Evolutionary conservation across 1,140 invertebrate genomes (phyloP).

Genomic region (Mercenaria mercenaria): DNA sequence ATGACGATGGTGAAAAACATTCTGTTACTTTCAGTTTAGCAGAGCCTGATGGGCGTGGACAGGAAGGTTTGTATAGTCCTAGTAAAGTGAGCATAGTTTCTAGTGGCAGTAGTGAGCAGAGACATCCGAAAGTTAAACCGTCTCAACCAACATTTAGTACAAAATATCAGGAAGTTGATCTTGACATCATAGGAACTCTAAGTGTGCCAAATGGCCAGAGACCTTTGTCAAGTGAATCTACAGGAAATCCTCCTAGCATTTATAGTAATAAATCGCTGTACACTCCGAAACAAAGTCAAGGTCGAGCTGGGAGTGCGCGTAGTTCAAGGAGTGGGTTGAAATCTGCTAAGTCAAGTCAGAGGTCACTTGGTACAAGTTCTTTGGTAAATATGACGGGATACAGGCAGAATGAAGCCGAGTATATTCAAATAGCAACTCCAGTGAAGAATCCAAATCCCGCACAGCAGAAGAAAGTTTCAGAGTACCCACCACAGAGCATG

Average conservation of each 20-base stretch:
- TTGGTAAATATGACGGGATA: conserved; percentile 56
- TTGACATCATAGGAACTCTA: conserved; percentile 58
- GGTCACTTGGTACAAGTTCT: conserved; percentile 32
- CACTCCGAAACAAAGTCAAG: neutral
- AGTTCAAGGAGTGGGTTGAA: conserved; percentile 55
- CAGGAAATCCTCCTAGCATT: neutral
- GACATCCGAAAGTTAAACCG: conserved; percentile 60
- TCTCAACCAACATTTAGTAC: conserved; percentile 60
- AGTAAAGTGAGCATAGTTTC: conserved; percentile 58
- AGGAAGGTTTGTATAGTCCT: conserved; percentile 29
- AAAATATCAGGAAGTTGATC: conserved; percentile 57
- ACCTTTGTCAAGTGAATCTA: conserved; percentile 59
- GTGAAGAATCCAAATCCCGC: conserved; percentile 56
- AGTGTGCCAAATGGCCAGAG: conserved; percentile 41
- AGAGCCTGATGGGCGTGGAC: neutral
- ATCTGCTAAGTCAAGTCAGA: conserved; percentile 52
- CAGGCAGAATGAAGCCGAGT: conserved; percentile 71
- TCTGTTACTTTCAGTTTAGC: conserved; percentile 50
- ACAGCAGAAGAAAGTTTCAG: conserved; percentile 44
- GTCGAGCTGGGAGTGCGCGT: conserved; percentile 47
- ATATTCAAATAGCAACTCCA: conserved; percentile 73
- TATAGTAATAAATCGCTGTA: conserved; percentile 24
- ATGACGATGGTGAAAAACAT: conserved; percentile 52
- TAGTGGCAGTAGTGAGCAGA: conserved; percentile 45
- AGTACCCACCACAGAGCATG: conserved; percentile 13